Conservation (phyloP, 2,113 vertebrate species). For the Rissa tridactyla region DNA sequence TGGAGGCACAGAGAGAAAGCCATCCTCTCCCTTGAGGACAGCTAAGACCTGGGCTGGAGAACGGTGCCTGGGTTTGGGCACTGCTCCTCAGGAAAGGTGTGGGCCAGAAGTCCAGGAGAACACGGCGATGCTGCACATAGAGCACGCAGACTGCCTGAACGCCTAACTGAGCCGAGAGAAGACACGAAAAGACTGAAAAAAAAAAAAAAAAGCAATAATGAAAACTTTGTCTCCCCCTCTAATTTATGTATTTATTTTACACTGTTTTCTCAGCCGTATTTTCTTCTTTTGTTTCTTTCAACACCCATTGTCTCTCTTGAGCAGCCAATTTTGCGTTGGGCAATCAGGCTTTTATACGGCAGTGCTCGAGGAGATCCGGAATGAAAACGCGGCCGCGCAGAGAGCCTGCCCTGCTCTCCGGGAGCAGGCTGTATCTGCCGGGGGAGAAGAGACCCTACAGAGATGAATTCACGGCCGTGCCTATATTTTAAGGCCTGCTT, state of each 20-base stretch:
- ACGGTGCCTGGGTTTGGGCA: accelerated
- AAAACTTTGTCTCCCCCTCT: too few relatives aligned
- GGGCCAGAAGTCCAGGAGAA: neutral
- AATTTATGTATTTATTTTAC: neutral
- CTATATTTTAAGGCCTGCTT: neutral
- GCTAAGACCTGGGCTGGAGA: neutral
- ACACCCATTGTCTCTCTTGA: neutral
- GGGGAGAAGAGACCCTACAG: neutral
- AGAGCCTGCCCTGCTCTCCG: too few relatives aligned
- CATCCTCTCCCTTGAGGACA: accelerated
- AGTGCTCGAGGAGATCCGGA: neutral
- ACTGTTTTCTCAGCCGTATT: neutral
- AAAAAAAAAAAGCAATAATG: neutral
- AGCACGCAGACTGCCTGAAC: accelerated
- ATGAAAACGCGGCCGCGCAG: accelerated
- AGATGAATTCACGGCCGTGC: too few relatives aligned
- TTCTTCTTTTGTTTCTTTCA: neutral
- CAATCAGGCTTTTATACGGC: neutral
- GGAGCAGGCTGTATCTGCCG: neutral
- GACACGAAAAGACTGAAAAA: accelerated
- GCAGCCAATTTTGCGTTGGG: neutral
- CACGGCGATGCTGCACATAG: accelerated
- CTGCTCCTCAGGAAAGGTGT: neutral
- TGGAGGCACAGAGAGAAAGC: neutral
- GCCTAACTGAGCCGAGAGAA: accelerated